A percentile compares a stretch with the other conserved stretches of the same genome.
Evolutionary conservation across 2,888 invertebrate genomes (phyloP).

Genomic region (Chromoteleia sp.): DNA sequence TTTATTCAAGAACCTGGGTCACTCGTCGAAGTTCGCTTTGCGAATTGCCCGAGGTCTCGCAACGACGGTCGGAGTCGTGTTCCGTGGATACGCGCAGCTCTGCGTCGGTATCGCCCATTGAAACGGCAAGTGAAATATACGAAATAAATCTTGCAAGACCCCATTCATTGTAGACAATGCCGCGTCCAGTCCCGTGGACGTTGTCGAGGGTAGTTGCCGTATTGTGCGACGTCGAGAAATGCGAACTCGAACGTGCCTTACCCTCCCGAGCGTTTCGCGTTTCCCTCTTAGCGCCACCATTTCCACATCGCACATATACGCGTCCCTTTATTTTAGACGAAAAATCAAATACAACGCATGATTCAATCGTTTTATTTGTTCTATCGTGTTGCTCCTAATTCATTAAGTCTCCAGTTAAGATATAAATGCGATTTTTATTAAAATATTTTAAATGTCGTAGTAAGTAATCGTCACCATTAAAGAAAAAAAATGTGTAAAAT

Average conservation of each 20-base stretch:
- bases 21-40: slow-evolving; percentile 71
- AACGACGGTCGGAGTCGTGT: slow-evolving; percentile 75
- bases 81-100: slow-evolving; percentile 77
- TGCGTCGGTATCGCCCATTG: slow-evolving; percentile 83
- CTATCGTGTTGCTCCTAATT: slow-evolving; percentile 49
- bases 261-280: slow-evolving; percentile 75
- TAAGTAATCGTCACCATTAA: too few species aligned
- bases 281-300: slow-evolving; percentile 71
- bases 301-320: slow-evolving; percentile 60
- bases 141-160: slow-evolving; percentile 85
- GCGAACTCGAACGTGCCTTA: slow-evolving; percentile 78
- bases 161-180: slow-evolving; percentile 84
- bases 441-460: neutral
- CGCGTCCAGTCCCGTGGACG: slow-evolving; percentile 82
- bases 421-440: slow-evolving; percentile 30
- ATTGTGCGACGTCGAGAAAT: slow-evolving; percentile 81
- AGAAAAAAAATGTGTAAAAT: too few species aligned
- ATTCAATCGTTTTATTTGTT: slow-evolving; percentile 65
- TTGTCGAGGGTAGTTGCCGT: slow-evolving; percentile 79
- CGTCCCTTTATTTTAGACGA: slow-evolving; percentile 71
- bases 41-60: slow-evolving; percentile 70
- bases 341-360: slow-evolving; percentile 66
- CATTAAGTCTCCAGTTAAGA: slow-evolving; percentile 46
- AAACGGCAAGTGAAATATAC: slow-evolving; percentile 85
- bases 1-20: slow-evolving; percentile 69